Evolutionary conservation across 2,113 vertebrate genomes (phyloP), one percentile per base, ranked within the genome.

Genomic region (Heloderma charlesbogerti): DNA sequence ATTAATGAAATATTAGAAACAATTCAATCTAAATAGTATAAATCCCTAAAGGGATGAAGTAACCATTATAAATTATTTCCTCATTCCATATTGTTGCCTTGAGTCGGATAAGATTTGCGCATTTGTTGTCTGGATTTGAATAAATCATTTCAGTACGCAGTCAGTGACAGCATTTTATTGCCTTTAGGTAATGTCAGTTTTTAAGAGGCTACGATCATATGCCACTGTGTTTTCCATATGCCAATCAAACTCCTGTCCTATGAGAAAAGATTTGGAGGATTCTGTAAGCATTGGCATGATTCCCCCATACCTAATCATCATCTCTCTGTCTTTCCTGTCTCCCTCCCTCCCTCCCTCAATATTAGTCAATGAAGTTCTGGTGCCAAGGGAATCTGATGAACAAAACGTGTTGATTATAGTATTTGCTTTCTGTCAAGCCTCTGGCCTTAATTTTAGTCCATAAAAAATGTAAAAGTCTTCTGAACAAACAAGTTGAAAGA

Each of bases 1-100:
- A 84, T 96, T 96, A 92, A 72, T 84, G 86, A 97, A 96, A 97
- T 95, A 88, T 94, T 96, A 97, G 90, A 93, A 97, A 94, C 86
- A 93, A 79, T 96, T 93, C 93, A 93, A 7, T 79, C 71, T 89
- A 45, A 88, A 92, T 87, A 93, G 89, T 93, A 90, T 93, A 95
- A 94, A 88, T 91, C 74, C 45, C 74, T 88, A 88, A 93, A 95
- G 80, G 95, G 90, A 93, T 93, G 90, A 92, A 92, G 67, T 87
- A 91, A 67, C 77, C 67, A 74, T 96, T 95, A 84, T 87, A 91
- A 95, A 93, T 91, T 67, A 63, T 94, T 94, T 1, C 54, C 66
- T 94, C 29, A 89, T 91, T 94, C n/a, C 87, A 3, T 93, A 92
- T 74, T 80, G 6, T 93, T 92, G 84, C 86, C 48, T 93, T 80